Evolutionary conservation across 92 coral and sea anemone genomes (phyloP), one percentile per base, ranked within the genome.

Genomic region (Siderastrea radians): DNA sequence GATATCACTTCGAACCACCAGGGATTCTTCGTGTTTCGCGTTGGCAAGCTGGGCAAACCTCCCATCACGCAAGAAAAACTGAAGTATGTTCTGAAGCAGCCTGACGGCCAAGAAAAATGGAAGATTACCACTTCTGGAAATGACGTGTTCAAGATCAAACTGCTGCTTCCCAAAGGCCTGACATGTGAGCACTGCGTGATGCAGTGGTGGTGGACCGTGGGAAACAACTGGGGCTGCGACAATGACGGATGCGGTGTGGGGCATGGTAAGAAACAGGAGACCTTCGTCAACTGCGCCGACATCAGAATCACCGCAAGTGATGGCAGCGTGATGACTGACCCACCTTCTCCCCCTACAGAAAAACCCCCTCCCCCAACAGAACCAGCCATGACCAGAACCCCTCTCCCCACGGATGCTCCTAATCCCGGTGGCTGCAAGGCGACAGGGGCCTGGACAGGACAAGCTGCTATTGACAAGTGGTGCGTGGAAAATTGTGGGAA

Each of bases 251-350:
- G 94, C 38, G 94, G 92, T 5, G 44, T 83, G 38, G 94, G 94
- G 1, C 73, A 87, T 3, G 85, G 91, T 7, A 13, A 72, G 76
- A 77, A 64, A 19, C 98, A 94, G 65, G 98, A 95, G 49, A 84
- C 94, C 11, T 95, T 95, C 47, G 98, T 95, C 4, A 95, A 93
- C 87, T 95, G 98, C 83, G 98, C 98, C 57, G 98, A 95, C 76
- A 81, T 95, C 12, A 75, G 60, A 44, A 90, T 93, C 74, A 69
- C 89, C 7, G 81, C 86, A 12, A 88, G 66, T 5, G 85, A 79
- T 6, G 91, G 91, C 13, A 72, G 80, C 61, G 84, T 76, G 15
- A 79, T 81, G 15, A 74, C 89, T 10, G 63, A 47, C 8, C 96
- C 96, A 0, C 84, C 94, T 0, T 85, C 91, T 17, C 84, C 87